phyloP scores from a whole-genome alignment of 2,888 invertebrate species.

The Eupithecia subumbrata region DNA sequence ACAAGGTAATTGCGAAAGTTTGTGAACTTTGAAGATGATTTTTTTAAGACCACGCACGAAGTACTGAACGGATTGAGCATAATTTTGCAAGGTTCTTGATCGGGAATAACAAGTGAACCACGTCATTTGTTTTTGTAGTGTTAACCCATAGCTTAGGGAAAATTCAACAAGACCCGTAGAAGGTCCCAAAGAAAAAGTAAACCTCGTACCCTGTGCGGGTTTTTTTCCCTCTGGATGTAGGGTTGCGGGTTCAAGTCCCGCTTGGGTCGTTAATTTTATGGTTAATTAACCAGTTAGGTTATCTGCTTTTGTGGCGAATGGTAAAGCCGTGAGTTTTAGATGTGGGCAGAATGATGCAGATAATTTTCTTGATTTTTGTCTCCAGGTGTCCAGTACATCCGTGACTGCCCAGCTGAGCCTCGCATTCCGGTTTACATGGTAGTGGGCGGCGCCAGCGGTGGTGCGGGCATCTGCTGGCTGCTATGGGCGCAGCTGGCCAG shows the following conservation, averaged over 20 bases:
- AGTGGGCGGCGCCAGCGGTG: slow-evolving; percentile 91
- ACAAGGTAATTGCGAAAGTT: no score
- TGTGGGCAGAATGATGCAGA: not conserved
- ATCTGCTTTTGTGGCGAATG: not conserved
- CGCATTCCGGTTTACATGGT: slow-evolving; percentile 92
- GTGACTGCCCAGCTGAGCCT: slow-evolving; percentile 91
- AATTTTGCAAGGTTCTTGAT: not conserved
- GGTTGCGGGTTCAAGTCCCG: not conserved
- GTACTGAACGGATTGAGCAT: not conserved
- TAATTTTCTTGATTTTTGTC: not conserved
- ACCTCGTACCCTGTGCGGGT: no score
- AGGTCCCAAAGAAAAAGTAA: no score
- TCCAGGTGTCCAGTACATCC: slow-evolving; percentile 90
- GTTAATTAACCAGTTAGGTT: not conserved
- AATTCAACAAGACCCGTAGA: no score
- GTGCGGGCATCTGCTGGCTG: slow-evolving; percentile 87
- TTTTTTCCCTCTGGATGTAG: no score
- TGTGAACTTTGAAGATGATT: no score
- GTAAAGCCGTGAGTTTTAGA: not conserved
- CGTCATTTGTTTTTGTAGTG: no score
- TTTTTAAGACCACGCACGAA: not conserved
- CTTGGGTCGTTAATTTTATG: not conserved
- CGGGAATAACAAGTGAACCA: not conserved
- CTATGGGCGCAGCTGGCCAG: slow-evolving; percentile 87
- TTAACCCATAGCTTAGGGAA: no score